These are phyloP conservation scores for Agrypnus murinus DNA, from an alignment of 2,888 invertebrate genomes.

Conservation along the genomic window DNA sequence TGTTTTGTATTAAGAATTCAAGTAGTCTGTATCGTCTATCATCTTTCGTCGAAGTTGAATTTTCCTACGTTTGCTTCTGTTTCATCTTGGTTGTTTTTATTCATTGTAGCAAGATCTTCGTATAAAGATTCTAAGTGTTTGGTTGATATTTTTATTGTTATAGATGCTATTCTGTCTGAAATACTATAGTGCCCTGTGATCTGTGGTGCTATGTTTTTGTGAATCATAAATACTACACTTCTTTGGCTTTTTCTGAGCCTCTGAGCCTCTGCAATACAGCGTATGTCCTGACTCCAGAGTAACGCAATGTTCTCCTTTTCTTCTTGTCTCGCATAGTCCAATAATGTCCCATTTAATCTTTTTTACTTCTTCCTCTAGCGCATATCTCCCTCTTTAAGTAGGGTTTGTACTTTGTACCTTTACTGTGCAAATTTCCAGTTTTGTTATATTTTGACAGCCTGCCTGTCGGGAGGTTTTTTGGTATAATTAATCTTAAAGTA, in stretches of 20 bases:
- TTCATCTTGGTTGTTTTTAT: slow-evolving; percentile 13
- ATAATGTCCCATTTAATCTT: slow-evolving; percentile 17
- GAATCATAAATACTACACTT: slow-evolving; percentile 7
- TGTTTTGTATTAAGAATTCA: slow-evolving; percentile 15
- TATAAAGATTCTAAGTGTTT: slow-evolving; percentile 10
- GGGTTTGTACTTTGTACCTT: slow-evolving; percentile 14
- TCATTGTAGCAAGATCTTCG: slow-evolving; percentile 16
- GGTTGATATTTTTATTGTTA: slow-evolving; percentile 11
- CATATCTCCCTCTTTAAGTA: slow-evolving; percentile 9
- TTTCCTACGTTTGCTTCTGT: slow-evolving; percentile 20
- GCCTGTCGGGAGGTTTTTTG: too few species aligned
- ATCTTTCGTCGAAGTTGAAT: slow-evolving; percentile 14
- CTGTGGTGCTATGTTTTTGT: slow-evolving; percentile 6
- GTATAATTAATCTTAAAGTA: too few species aligned
- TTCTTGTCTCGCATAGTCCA: slow-evolving; percentile 17
- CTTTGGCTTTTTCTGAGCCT: slow-evolving; percentile 16
- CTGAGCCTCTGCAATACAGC: slow-evolving; percentile 13
- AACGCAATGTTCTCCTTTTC: slow-evolving; percentile 9
- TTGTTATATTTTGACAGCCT: too few species aligned
- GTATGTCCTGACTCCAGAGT: slow-evolving; percentile 15
- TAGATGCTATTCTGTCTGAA: background rate
- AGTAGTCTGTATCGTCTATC: slow-evolving; percentile 11
- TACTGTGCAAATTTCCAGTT: slow-evolving; percentile 7
- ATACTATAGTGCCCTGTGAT: background rate
- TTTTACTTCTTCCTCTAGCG: too few species aligned